Evolutionary conservation across 1,140 invertebrate species (phyloP).

Genomic region (Drosophila kepulauana): DNA sequence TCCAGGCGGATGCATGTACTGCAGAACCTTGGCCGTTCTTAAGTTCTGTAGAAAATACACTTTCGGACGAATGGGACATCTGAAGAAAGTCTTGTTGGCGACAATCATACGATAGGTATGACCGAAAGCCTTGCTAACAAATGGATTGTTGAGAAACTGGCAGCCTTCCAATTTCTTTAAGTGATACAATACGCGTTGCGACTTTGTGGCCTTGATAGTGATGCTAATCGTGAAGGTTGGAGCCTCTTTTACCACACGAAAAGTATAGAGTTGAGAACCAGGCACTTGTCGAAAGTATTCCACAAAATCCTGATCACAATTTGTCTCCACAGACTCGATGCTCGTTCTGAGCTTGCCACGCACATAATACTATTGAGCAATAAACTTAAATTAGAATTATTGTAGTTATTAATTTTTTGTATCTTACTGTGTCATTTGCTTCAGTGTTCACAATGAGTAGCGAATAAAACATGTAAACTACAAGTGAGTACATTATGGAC

Average conservation of each 20-base stretch:
- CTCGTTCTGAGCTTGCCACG: slow-evolving; percentile 7
- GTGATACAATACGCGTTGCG: slow-evolving; percentile 52
- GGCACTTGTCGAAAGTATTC: slow-evolving; percentile 47
- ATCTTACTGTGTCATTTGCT: not conserved
- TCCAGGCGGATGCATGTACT: slow-evolving; percentile 52
- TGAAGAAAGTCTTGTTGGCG: slow-evolving; percentile 40
- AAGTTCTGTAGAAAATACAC: slow-evolving; percentile 55
- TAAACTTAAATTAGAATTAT: too few relatives aligned
- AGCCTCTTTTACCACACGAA: slow-evolving; percentile 47
- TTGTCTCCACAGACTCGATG: slow-evolving; percentile 47
- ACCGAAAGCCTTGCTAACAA: slow-evolving; percentile 40
- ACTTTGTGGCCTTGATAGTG: slow-evolving; percentile 15
- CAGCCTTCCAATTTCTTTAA: slow-evolving; percentile 54
- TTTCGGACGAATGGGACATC: slow-evolving; percentile 48
- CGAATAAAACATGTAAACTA: not conserved
- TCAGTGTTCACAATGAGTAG: not conserved
- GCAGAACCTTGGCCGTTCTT: slow-evolving; percentile 7
- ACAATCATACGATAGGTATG: slow-evolving; percentile 32
- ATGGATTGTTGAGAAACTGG: slow-evolving; percentile 51
- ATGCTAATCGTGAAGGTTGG: slow-evolving; percentile 34
- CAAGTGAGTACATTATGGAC: not conserved
- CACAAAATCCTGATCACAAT: slow-evolving; percentile 55
- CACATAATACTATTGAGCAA: too few relatives aligned
- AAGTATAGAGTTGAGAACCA: slow-evolving; percentile 19
- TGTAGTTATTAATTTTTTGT: too few relatives aligned